These are phyloP conservation scores for Cancer borealis DNA, from an alignment of 2,888 invertebrate species.

Conservation along the genomic window DNA sequence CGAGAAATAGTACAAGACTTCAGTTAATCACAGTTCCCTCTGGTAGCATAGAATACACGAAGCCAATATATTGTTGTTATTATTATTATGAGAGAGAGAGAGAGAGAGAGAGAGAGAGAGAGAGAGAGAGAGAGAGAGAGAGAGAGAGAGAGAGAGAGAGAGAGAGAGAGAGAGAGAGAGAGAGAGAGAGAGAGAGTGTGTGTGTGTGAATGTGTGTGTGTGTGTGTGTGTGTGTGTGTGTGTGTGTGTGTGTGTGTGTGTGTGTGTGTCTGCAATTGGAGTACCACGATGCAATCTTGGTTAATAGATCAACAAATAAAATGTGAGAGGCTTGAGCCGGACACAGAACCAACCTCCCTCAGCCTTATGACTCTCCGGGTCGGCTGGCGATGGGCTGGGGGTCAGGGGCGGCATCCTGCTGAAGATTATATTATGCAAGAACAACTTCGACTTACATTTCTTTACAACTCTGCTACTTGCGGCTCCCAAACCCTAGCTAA, in stretches of 20 bases:
- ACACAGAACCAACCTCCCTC: neutral
- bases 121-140: conserved; percentile 58
- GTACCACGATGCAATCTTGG: neutral
- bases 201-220: too few relatives aligned
- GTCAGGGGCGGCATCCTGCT: neutral
- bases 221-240: too few relatives aligned
- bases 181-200: too few relatives aligned
- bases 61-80: too few relatives aligned
- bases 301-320: neutral
- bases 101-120: conserved; percentile 38
- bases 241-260: too few relatives aligned
- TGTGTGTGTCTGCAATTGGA: neutral
- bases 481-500: too few relatives aligned
- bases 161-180: too few relatives aligned
- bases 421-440: neutral
- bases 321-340: neutral
- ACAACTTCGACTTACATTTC: neutral
- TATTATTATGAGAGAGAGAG: neutral
- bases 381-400: neutral
- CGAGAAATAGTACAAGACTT: too few relatives aligned
- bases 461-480: too few relatives aligned
- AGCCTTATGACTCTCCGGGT: neutral
- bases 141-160: conserved; percentile 59
- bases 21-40: too few relatives aligned
- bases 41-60: too few relatives aligned